Evolutionary conservation across 1,140 invertebrate genomes (phyloP).

Genomic region (Drosophila elegans): DNA sequence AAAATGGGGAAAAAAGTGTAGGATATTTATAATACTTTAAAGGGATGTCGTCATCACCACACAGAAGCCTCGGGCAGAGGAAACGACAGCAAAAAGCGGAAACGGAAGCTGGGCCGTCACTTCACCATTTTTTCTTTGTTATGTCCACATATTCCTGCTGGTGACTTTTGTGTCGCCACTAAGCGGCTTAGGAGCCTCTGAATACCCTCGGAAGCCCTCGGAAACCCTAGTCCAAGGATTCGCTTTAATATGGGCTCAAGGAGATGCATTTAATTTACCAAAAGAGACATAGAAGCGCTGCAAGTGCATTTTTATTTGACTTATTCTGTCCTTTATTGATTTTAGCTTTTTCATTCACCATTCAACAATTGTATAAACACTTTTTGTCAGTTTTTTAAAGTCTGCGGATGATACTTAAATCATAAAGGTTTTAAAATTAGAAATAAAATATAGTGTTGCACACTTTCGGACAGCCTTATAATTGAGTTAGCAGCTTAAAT

Average conservation of each 20-base stretch:
- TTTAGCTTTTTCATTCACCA: neutral
- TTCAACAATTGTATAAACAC: too few species aligned
- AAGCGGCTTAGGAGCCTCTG: conserved; percentile 25
- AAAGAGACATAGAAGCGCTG: conserved; percentile 1
- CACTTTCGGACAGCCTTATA: too few species aligned
- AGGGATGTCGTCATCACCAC: conserved; percentile 3
- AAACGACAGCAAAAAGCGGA: conserved; percentile 6
- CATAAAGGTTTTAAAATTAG: too few species aligned
- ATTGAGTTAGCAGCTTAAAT: too few species aligned
- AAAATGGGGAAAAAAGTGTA: too few species aligned
- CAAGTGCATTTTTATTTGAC: neutral
- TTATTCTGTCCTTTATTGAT: neutral
- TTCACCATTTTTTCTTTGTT: conserved; percentile 15
- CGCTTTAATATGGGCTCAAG: conserved; percentile 4
- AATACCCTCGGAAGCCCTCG: neutral
- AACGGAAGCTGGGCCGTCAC: conserved; percentile 42
- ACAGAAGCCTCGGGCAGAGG: conserved; percentile 1
- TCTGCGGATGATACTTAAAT: too few species aligned
- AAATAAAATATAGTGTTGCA: too few species aligned
- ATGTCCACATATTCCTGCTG: conserved; percentile 4
- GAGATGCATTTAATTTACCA: conserved; percentile 29
- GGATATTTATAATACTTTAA: conserved; percentile 36
- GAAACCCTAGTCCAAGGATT: neutral
- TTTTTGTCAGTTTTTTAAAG: neutral
- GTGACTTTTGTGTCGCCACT: conserved; percentile 34